Evolutionary conservation across 1,140 invertebrate species (phyloP).

Genomic region (Lepidotrigona ventralis): DNA sequence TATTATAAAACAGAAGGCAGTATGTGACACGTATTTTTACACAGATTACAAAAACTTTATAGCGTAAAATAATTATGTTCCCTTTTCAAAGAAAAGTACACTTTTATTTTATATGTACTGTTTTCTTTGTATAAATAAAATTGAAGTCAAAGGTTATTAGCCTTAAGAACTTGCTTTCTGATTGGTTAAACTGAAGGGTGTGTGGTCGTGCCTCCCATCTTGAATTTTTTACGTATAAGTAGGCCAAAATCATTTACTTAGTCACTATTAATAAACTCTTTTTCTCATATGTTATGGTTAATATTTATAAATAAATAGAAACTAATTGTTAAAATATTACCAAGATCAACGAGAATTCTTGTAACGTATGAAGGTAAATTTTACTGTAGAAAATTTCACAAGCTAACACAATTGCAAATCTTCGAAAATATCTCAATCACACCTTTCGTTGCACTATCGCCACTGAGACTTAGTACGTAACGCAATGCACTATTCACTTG

Average conservation of each 20-base stretch:
- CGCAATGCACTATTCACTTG: slow-evolving; percentile 5
- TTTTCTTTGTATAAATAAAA: slow-evolving; percentile 9
- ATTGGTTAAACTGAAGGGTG: slow-evolving; percentile 43
- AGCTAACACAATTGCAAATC: neutral
- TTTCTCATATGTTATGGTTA: neutral
- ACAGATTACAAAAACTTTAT: neutral
- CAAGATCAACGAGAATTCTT: neutral
- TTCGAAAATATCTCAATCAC: neutral
- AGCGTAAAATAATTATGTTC: neutral
- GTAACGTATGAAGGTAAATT: neutral
- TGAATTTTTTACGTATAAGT: slow-evolving; percentile 38
- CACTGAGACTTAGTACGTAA: neutral
- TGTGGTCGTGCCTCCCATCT: slow-evolving; percentile 49
- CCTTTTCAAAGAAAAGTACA: neutral
- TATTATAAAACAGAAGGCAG: neutral
- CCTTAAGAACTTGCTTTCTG: slow-evolving; percentile 25
- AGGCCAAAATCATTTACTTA: slow-evolving; percentile 40
- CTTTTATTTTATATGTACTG: neutral
- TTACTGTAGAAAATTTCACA: neutral
- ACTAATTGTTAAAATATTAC: neutral
- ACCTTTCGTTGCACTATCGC: slow-evolving; percentile 11
- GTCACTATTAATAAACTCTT: slow-evolving; percentile 50
- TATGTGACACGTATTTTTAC: neutral
- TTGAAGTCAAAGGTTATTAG: slow-evolving; percentile 37
- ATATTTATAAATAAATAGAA: neutral